Evolutionary conservation across 2,797 vertebrate species (phyloP).

Genomic region (Meda fulgida): DNA sequence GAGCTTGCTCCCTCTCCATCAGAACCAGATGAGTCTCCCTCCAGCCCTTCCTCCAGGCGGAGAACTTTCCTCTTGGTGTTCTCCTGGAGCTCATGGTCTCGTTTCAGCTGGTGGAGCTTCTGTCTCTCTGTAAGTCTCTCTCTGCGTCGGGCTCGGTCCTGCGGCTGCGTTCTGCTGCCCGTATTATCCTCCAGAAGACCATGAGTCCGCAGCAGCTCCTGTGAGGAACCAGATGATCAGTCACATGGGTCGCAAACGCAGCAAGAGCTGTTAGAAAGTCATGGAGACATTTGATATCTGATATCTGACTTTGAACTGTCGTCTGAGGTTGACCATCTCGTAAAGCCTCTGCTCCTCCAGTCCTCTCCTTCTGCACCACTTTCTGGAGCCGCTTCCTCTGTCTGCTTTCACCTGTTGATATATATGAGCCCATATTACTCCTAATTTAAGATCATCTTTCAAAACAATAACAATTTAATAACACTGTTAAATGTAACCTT

Average conservation of each 20-base stretch:
- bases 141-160: conserved; percentile 75
- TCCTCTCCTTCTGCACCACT: conserved; percentile 89
- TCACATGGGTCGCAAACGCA: background rate
- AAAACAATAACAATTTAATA: background rate
- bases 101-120: conserved; percentile 83
- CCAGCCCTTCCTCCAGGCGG: conserved; percentile 77
- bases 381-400: conserved; percentile 77
- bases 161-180: conserved; percentile 9
- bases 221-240: background rate
- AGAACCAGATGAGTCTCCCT: conserved; percentile 76
- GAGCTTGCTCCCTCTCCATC: conserved; percentile 71
- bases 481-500: background rate
- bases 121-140: conserved; percentile 77
- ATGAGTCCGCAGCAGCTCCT: conserved; percentile 86
- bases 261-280: background rate
- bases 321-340: conserved; percentile 90
- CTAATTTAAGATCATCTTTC: background rate
- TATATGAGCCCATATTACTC: background rate
- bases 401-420: conserved; percentile 84
- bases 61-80: conserved; percentile 83
- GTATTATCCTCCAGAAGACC: conserved; percentile 74
- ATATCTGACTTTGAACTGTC: conserved; percentile 87
- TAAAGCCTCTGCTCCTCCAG: conserved; percentile 92
- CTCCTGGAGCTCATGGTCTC: conserved; percentile 79
- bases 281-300: background rate